Conservation (phyloP, 2,113 vertebrate species). For the Orientallactaga bullata region DNA sequence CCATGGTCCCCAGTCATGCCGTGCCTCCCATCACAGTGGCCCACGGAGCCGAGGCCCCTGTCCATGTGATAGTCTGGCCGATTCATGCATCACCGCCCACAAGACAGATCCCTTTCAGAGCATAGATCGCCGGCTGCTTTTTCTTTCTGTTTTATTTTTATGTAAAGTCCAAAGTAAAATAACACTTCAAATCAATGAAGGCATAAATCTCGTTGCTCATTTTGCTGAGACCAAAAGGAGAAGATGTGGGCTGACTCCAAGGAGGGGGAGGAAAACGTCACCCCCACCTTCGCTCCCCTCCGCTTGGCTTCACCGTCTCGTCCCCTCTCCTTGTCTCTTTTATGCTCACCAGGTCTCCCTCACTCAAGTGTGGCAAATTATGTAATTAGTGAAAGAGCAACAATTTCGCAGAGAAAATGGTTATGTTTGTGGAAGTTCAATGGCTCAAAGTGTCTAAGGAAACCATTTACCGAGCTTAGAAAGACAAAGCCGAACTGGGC, state of each 20-base stretch:
- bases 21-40: not conserved
- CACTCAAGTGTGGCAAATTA: slow-evolving; percentile 73
- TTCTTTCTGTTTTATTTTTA: slow-evolving; percentile 57
- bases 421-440: slow-evolving; percentile 71
- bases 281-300: not conserved
- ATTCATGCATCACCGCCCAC: not conserved
- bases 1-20: rapidly evolving
- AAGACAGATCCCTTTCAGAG: not conserved
- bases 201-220: slow-evolving; percentile 60
- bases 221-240: slow-evolving; percentile 50
- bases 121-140: not conserved
- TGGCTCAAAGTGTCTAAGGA: slow-evolving; percentile 61
- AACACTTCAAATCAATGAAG: slow-evolving; percentile 57
- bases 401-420: slow-evolving; percentile 76
- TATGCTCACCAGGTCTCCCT: slow-evolving; percentile 64
- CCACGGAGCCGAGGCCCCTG: not conserved
- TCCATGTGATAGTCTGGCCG: not conserved
- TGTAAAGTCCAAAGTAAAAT: slow-evolving; percentile 51
- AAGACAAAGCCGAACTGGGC: slow-evolving; percentile 37
- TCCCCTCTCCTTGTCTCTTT: slow-evolving; percentile 30
- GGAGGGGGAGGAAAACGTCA: not conserved
- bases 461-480: slow-evolving; percentile 55
- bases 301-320: not conserved
- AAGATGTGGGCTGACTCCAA: slow-evolving; percentile 45
- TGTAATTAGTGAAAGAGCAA: slow-evolving; percentile 77